These are phyloP conservation scores for Nomia melanderi DNA, from an alignment of 1,140 invertebrate genomes.

Conservation along the genomic window DNA sequence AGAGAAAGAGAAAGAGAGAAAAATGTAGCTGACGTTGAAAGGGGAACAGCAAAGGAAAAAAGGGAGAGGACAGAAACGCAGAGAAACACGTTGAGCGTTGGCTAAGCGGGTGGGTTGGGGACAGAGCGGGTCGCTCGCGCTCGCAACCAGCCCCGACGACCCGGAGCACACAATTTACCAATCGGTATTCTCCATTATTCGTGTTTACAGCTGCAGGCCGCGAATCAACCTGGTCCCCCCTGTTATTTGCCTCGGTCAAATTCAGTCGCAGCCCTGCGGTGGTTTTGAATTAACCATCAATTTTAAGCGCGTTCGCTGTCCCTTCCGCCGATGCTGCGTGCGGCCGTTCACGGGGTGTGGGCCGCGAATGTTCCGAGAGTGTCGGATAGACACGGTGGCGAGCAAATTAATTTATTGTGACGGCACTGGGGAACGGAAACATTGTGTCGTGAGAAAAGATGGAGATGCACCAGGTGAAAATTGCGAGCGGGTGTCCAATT, in stretches of 20 bases:
- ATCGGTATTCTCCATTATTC: constrained; percentile 74
- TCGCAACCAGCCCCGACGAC: constrained; percentile 48
- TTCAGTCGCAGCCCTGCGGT: constrained; percentile 65
- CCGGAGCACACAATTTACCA: constrained; percentile 70
- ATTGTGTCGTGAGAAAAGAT: not conserved
- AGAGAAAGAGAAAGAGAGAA: not conserved
- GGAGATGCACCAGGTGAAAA: not conserved
- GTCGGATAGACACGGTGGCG: not conserved
- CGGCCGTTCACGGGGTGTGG: constrained; percentile 2
- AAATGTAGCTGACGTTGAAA: too few relatives aligned
- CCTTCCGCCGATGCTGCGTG: constrained; percentile 37
- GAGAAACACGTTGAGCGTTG: not conserved
- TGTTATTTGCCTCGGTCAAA: constrained; percentile 71
- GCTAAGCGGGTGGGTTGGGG: too few relatives aligned
- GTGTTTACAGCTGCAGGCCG: constrained; percentile 71
- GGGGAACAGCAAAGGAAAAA: too few relatives aligned
- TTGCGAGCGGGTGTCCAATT: not conserved
- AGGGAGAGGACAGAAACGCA: not conserved
- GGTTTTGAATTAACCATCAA: constrained; percentile 73
- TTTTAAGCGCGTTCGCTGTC: constrained; percentile 62
- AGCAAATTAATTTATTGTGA: constrained; percentile 44
- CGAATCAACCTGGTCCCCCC: constrained; percentile 67
- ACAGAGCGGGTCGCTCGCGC: not conserved
- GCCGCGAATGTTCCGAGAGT: constrained; percentile 18
- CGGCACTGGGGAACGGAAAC: not conserved